Evolutionary conservation across 2,888 invertebrate genomes (phyloP).

Genomic region (Pseudococcus viburni): DNA sequence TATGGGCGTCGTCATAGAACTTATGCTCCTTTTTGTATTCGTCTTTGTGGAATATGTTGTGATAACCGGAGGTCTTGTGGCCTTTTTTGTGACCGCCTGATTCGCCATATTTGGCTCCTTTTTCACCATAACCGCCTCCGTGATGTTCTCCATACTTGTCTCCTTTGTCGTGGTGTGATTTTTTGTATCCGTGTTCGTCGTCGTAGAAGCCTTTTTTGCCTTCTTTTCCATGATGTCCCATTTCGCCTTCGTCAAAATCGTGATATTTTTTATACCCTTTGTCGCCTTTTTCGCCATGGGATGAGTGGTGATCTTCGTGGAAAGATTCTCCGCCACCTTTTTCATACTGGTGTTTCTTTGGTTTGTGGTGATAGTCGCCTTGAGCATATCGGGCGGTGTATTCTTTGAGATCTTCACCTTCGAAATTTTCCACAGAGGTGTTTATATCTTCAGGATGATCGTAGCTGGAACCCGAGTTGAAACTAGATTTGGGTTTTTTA

Average conservation of each 20-base stretch:
- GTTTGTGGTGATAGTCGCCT: slow-evolving; percentile 67
- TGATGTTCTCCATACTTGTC: slow-evolving; percentile 79
- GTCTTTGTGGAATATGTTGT: slow-evolving; percentile 85
- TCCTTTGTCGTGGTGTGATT: slow-evolving; percentile 77
- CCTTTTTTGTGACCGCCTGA: slow-evolving; percentile 84
- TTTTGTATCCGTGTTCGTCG: slow-evolving; percentile 77
- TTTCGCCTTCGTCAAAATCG: slow-evolving; percentile 77
- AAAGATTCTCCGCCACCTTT: slow-evolving; percentile 76
- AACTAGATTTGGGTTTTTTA: slow-evolving; percentile 18
- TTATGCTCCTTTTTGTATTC: slow-evolving; percentile 84
- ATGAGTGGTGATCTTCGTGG: slow-evolving; percentile 75
- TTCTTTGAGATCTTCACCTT: slow-evolving; percentile 75
- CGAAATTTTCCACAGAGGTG: slow-evolving; percentile 71
- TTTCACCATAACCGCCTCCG: slow-evolving; percentile 79
- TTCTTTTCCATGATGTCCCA: slow-evolving; percentile 81
- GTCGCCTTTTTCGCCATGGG: slow-evolving; percentile 77
- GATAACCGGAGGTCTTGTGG: slow-evolving; percentile 83
- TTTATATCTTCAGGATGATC: not conserved
- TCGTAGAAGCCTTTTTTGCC: slow-evolving; percentile 77
- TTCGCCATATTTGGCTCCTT: slow-evolving; percentile 79
- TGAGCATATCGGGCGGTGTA: slow-evolving; percentile 78
- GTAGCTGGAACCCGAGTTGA: slow-evolving; percentile 46
- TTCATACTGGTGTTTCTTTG: slow-evolving; percentile 65
- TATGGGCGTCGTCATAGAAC: slow-evolving; percentile 89
- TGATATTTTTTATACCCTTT: slow-evolving; percentile 79